phyloP scores from a whole-genome alignment of 1,140 invertebrate genomes.

The Chironomus tepperi region DNA sequence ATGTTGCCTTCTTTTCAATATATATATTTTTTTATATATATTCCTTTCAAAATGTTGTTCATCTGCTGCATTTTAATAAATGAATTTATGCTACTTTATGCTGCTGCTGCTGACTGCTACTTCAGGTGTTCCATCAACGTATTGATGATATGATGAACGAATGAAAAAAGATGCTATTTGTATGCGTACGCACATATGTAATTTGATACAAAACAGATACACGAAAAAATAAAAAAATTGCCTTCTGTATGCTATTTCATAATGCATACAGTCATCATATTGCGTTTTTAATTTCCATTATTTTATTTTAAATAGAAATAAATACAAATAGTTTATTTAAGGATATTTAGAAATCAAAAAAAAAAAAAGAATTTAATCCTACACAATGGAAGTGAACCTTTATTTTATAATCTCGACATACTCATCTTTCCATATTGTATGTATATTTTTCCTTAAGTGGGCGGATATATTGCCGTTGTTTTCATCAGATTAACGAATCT shows the following conservation, averaged over 20 bases:
- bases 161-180: not conserved
- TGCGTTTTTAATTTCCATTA: not conserved
- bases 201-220: conserved; percentile 13
- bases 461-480: not conserved
- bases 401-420: not conserved
- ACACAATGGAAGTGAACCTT: not conserved
- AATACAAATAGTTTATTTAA: not conserved
- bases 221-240: not conserved
- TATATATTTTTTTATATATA: too few species aligned
- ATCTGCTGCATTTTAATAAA: conserved; percentile 9
- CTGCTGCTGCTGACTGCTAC: not conserved
- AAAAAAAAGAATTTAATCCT: too few species aligned
- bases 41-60: not conserved
- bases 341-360: too few species aligned
- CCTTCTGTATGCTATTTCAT: not conserved
- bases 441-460: not conserved
- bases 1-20: too few species aligned
- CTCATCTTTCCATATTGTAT: not conserved
- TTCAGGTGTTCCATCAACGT: conserved; percentile 11
- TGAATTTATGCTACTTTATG: conserved; percentile 9
- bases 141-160: conserved; percentile 14
- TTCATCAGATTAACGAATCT: conserved; percentile 1
- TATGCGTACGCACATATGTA: not conserved
- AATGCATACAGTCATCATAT: not conserved
- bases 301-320: not conserved